These are phyloP conservation scores for Drosophila atroscutellata DNA, from an alignment of 2,888 invertebrate species.

Conservation along the genomic window DNA sequence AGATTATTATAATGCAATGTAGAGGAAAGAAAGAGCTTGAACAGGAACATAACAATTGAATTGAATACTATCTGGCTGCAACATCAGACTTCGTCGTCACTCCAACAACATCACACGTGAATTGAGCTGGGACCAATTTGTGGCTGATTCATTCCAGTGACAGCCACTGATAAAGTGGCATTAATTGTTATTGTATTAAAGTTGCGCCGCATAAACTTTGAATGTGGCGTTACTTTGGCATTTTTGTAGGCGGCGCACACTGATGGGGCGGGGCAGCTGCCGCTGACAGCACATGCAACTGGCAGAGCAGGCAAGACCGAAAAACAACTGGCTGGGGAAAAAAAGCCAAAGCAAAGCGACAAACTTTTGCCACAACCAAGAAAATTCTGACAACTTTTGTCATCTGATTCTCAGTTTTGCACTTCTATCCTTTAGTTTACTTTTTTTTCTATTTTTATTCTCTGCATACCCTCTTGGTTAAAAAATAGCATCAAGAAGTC, in stretches of 20 bases:
- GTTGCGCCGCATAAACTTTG: slow-evolving; percentile 17
- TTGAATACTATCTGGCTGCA: not conserved
- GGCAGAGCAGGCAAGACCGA: not conserved
- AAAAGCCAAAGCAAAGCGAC: slow-evolving; percentile 51
- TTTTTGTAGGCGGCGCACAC: slow-evolving; percentile 10
- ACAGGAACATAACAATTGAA: not conserved
- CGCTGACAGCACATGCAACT: slow-evolving; percentile 37
- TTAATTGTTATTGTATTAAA: slow-evolving; percentile 25
- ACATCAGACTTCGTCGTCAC: not conserved
- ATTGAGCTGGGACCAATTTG: slow-evolving; percentile 2
- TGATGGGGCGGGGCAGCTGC: slow-evolving; percentile 25
- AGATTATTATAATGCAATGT: not conserved
- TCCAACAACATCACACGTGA: not conserved
- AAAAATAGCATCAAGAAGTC: not conserved
- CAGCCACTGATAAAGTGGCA: slow-evolving; percentile 4
- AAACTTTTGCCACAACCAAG: slow-evolving; percentile 69
- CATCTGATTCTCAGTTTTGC: slow-evolving; percentile 64
- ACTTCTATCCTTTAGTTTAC: slow-evolving; percentile 40
- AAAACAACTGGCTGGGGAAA: slow-evolving; percentile 4
- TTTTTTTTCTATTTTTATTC: not conserved
- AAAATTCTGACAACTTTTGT: slow-evolving; percentile 73
- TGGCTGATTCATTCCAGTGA: not conserved
- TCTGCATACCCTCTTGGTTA: slow-evolving; percentile 15
- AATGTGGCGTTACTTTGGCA: slow-evolving; percentile 5
- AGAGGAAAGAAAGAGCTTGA: not conserved